Percentiles rank a stretch among this genome's conserved stretches.
Evolutionary conservation across 2,888 invertebrate species (phyloP).

Genomic region (Luperina nickerlii): DNA sequence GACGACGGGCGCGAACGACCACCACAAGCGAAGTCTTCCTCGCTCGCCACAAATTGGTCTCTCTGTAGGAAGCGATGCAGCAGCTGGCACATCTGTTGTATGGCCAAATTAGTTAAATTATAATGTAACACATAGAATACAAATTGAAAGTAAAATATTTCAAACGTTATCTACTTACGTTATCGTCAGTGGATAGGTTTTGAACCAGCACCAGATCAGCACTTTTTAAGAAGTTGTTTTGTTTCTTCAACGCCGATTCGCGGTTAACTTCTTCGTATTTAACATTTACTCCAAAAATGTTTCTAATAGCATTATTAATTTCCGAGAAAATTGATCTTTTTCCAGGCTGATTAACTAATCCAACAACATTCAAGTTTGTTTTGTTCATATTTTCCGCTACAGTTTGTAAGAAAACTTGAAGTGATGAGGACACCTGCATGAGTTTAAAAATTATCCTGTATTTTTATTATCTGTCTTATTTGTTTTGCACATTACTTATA

Average conservation of each 20-base stretch:
- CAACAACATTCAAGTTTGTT: conserved; percentile 58
- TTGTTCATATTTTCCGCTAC: conserved; percentile 69
- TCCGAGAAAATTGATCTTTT: conserved; percentile 46
- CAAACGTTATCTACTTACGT: conserved; percentile 43
- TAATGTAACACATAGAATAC: background rate
- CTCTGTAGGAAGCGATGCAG: conserved; percentile 49
- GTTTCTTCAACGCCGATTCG: conserved; percentile 18
- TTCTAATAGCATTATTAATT: conserved; percentile 46
- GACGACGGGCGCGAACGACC: conserved; percentile 24
- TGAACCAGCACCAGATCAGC: conserved; percentile 63
- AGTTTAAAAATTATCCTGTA: background rate
- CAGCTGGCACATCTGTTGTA: conserved; percentile 52
- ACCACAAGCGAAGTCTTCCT: conserved; percentile 40
- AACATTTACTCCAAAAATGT: conserved; percentile 48
- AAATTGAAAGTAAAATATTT: background rate
- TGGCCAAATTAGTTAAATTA: background rate
- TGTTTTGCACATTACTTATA: background rate
- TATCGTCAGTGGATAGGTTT: conserved; percentile 60
- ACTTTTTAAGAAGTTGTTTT: conserved; percentile 26
- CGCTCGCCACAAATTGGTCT: conserved; percentile 59
- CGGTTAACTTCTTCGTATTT: conserved; percentile 52
- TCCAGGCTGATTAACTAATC: conserved; percentile 40
- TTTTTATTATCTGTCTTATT: background rate
- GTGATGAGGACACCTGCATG: conserved; percentile 56
- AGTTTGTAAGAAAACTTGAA: conserved; percentile 68